Evolutionary conservation across 2,888 invertebrate species (phyloP).

Genomic region (Drosophila helvetica): DNA sequence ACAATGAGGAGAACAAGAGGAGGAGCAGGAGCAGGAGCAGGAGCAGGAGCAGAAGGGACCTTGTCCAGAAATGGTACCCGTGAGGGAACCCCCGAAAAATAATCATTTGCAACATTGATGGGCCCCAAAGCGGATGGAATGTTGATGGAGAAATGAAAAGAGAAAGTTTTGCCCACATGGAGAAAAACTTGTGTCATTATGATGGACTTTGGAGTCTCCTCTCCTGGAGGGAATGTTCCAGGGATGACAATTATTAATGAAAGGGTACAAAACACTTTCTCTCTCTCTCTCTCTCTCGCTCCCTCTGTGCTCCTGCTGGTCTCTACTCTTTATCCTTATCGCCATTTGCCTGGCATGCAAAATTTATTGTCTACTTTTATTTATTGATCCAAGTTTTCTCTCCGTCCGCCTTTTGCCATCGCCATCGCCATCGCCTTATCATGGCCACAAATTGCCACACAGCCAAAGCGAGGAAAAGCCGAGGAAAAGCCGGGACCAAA

Average conservation of each 20-base stretch:
- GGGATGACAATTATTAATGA: conserved; percentile 55
- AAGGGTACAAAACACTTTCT: conserved; percentile 24
- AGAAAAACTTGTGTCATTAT: conserved; percentile 65
- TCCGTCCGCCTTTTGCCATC: conserved; percentile 11
- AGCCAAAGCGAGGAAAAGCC: background rate
- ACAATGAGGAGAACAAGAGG: background rate
- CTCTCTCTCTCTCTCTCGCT: background rate
- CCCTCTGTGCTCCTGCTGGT: background rate
- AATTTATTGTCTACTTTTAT: conserved; percentile 63
- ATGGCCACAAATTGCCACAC: conserved; percentile 26
- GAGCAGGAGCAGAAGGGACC: background rate
- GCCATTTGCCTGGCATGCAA: conserved; percentile 35
- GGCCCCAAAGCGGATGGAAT: conserved; percentile 13
- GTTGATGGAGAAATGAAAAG: conserved; percentile 14
- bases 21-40: background rate
- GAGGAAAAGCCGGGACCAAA: background rate
- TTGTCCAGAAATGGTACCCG: conserved; percentile 55
- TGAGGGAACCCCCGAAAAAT: conserved; percentile 46
- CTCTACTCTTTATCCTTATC: conserved; percentile 35
- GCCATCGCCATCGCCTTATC: conserved; percentile 36
- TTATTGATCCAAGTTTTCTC: conserved; percentile 52
- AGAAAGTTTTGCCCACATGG: conserved; percentile 27
- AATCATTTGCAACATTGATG: conserved; percentile 75
- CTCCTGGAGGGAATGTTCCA: conserved; percentile 1
- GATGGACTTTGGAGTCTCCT: conserved; percentile 50